Evolutionary conservation across 30 jellyfish, hydroid and myxozoan genomes (phyloP).

Genomic region (Turritopsis rubra): DNA sequence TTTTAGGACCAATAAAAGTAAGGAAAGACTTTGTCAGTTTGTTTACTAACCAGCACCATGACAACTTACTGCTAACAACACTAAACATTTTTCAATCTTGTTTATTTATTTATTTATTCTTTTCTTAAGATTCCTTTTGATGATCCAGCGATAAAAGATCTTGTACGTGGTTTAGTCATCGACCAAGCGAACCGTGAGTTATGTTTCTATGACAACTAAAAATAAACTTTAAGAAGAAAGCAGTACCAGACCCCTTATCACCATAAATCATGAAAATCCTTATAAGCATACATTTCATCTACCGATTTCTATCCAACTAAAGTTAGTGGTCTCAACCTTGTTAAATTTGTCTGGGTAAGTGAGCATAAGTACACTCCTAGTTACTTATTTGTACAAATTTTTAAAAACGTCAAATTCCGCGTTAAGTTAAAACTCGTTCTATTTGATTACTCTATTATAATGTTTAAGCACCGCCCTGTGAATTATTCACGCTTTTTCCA

Average conservation of each 20-base stretch:
- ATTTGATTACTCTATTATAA: no score
- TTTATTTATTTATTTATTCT: neutral
- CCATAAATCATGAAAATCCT: neutral
- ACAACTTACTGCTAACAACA: neutral
- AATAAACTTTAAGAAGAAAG: no score
- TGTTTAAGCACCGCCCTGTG: no score
- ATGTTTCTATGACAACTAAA: neutral
- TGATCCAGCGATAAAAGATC: neutral
- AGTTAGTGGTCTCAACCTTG: no score
- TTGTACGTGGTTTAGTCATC: constrained; percentile 20
- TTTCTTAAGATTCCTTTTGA: constrained; percentile 11
- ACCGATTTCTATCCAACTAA: neutral
- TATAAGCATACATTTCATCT: neutral
- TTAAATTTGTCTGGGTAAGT: no score
- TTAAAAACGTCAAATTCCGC: no score
- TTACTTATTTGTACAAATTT: no score
- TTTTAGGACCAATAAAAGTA: constrained; percentile 13
- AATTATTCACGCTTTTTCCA: no score
- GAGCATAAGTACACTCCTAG: no score
- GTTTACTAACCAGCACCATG: neutral
- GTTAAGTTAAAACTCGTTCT: no score
- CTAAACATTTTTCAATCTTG: neutral
- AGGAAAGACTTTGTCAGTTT: neutral
- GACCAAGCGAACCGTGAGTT: constrained; percentile 17
- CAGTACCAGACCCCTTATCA: no score